Conservation (phyloP, 2,888 invertebrate species). For the Stegophylla sp. region DNA sequence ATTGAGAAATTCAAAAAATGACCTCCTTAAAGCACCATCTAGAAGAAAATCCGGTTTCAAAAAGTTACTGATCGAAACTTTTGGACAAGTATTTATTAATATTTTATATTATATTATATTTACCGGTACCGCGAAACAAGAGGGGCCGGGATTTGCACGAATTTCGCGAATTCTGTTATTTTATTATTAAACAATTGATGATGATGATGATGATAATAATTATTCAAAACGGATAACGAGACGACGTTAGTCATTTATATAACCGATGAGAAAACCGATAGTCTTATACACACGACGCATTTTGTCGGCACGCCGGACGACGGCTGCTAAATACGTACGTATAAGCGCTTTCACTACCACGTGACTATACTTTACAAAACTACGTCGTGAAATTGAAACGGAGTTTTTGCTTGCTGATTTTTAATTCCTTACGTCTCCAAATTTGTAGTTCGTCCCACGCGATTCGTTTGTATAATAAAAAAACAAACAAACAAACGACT, state of each 20-base stretch:
- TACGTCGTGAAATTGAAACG: slow-evolving; percentile 37
- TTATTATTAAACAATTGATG: too few species aligned
- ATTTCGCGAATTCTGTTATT: neutral
- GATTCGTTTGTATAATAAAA: slow-evolving; percentile 30
- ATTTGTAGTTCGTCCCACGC: slow-evolving; percentile 44
- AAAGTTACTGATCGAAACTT: too few species aligned
- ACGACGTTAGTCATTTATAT: slow-evolving; percentile 13
- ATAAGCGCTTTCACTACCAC: slow-evolving; percentile 51
- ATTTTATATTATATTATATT: too few species aligned
- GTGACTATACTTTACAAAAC: slow-evolving; percentile 42
- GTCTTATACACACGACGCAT: neutral
- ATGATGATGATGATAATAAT: slow-evolving; percentile 4
- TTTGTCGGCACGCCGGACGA: neutral
- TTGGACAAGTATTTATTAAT: too few species aligned
- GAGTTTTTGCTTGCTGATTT: slow-evolving; percentile 35
- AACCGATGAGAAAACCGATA: slow-evolving; percentile 49
- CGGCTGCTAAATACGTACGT: neutral
- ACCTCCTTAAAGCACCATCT: too few species aligned
- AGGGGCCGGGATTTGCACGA: neutral
- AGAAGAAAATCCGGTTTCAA: too few species aligned
- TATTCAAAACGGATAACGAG: slow-evolving; percentile 44
- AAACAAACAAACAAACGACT: too few species aligned
- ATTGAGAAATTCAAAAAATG: too few species aligned
- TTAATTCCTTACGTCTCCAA: slow-evolving; percentile 20
- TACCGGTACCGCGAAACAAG: too few species aligned